Evolutionary conservation across 2,888 invertebrate species (phyloP), one percentile per base, ranked within the genome.

Genomic region (Vannuccia rotundouncinata): DNA sequence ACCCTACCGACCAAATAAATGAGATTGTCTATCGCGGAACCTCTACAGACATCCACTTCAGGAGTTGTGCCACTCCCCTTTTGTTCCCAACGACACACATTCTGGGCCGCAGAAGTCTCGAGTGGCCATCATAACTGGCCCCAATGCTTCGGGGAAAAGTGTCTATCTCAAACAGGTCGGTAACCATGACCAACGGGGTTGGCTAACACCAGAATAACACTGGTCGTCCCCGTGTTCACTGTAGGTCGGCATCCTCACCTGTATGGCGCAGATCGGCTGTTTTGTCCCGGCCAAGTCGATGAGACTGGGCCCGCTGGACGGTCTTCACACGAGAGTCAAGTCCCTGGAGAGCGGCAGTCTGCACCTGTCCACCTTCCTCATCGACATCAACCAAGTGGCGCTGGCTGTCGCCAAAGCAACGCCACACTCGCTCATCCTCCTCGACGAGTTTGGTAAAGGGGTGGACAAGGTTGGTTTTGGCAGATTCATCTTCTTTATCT

Each of bases 91-190:
- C 86, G 91, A 92, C 84, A 90, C 91, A 2, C 85, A 88, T 81
- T 92, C 92, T 79, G 91, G 91, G 1, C 84, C 83, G 1, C 86
- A 87, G 0, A 85, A 84, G 30, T 79, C 89, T 0, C 88, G 87
- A 82, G 90, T 95, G 29, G 93, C 93, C 86, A 90, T 96, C 77
- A 89, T 95, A 1, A 94, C 94, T 0, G 95, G 95, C 0, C 94
- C 95, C 0, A 96, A 95, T 88, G 92, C 93, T 0, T 93, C 94
- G 85, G 96, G 96, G 0, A 97, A 96, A 88, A 95, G 94, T 82
- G 91, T 95, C 30, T 96, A 93, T 87, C 90, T 96, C 85, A 95
- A 95, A 88, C 94, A 95, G 89, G 90, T 91, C 81, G 74, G 29
- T 31, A 22, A 30, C 31, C 1, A 77, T 81, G 13, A 27, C 29